A percentile compares a stretch with the other conserved stretches of the same genome.
These are phyloP conservation scores for Prosapia bicincta DNA, from an alignment of 2,888 invertebrate genomes.

Conservation along the genomic window DNA sequence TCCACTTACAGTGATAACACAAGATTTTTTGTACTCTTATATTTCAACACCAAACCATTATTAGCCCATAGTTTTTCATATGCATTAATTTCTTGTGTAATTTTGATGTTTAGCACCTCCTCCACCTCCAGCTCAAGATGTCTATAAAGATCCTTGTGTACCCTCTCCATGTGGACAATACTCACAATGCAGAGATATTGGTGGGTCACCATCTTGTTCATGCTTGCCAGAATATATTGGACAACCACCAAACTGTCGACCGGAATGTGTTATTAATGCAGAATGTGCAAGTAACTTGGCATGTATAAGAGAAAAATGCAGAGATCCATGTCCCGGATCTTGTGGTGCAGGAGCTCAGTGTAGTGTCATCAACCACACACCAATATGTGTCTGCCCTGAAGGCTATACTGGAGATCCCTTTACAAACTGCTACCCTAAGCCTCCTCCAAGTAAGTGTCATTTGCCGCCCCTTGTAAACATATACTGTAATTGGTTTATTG, in stretches of 20 bases:
- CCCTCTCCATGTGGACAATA: constrained; percentile 50
- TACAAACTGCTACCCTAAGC: constrained; percentile 58
- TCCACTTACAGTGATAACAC: too few species aligned
- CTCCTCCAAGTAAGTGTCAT: constrained; percentile 44
- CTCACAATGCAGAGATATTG: constrained; percentile 48
- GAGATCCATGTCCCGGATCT: constrained; percentile 54
- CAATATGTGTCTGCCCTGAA: constrained; percentile 68
- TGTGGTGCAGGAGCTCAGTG: constrained; percentile 74
- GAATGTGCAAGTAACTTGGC: constrained; percentile 50
- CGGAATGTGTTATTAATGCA: constrained; percentile 48
- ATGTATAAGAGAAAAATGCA: constrained; percentile 50
- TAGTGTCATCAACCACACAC: constrained; percentile 71
- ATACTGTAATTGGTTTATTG: neutral
- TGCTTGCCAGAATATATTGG: constrained; percentile 69
- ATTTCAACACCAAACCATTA: neutral
- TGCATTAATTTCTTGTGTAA: neutral
- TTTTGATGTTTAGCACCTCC: constrained; percentile 20
- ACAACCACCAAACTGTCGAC: constrained; percentile 56
- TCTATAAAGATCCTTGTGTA: constrained; percentile 40
- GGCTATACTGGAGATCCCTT: constrained; percentile 77
- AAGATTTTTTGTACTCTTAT: neutral
- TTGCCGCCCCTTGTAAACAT: neutral
- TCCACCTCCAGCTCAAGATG: constrained; percentile 22
- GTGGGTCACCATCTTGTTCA: constrained; percentile 51
- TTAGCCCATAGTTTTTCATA: neutral